A percentile compares a stretch with the other conserved stretches of the same genome.
phyloP scores from a whole-genome alignment of 2,797 vertebrate species.

The Phalloptychus januarius region DNA sequence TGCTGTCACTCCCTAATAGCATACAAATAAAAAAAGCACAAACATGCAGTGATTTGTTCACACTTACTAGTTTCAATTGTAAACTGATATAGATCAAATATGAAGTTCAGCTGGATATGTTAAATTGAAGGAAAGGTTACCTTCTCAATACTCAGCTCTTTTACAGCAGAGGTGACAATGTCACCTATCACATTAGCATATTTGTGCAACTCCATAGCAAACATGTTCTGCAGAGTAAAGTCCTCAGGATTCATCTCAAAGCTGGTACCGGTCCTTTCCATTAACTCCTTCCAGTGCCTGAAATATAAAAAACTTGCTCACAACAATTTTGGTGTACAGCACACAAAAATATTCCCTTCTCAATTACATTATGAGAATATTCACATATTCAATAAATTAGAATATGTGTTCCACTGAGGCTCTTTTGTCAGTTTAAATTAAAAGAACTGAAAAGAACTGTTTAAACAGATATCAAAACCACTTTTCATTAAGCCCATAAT shows the following conservation, averaged over 20 bases:
- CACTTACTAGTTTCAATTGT: conserved; percentile 1
- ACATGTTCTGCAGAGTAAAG: conserved; percentile 97
- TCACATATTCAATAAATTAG: neutral
- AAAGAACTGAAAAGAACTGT: neutral
- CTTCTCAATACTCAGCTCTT: conserved; percentile 95
- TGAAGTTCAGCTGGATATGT: neutral
- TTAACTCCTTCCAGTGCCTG: conserved; percentile 95
- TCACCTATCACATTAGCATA: conserved; percentile 85
- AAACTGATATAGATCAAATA: neutral
- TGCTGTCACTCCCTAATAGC: conserved; percentile 88
- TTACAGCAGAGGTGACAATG: conserved; percentile 90
- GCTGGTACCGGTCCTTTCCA: conserved; percentile 85
- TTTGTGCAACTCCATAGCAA: conserved; percentile 93
- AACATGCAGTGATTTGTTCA: neutral
- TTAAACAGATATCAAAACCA: neutral
- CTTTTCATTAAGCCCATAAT: neutral
- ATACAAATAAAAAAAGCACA: conserved; percentile 8
- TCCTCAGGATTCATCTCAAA: conserved; percentile 91
- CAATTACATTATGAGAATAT: neutral
- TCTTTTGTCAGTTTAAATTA: neutral
- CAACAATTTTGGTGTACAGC: neutral
- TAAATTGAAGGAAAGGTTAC: conserved; percentile 56
- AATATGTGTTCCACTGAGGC: neutral
- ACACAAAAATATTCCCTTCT: neutral
- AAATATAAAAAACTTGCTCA: conserved; percentile 14